Base-by-base conservation (phyloP, 2,113 vertebrate genomes). In the Phodopus roborovskii region DNA sequence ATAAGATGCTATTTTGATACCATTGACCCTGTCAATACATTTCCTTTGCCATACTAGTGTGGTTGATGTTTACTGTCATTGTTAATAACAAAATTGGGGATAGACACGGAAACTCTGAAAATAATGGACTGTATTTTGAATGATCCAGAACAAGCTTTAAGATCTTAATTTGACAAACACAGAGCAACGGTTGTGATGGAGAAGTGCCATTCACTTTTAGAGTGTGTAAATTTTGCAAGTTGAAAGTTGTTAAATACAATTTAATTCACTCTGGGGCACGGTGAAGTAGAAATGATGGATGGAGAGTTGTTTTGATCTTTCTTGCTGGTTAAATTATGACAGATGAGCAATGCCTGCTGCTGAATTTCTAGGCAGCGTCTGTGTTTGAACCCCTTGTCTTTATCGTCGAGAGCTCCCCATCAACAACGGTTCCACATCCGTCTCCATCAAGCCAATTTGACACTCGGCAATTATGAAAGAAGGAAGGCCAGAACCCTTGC, bases 321-420 rank as follows among this genome's bases (percentile, higher is more conserved):
- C 98, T 98, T 97, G 98, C 98, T 98, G 98, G 98, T 98, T 98
- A 98, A 98, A 98, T 98, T 98, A 98, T 99, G 99, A 99, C 98
- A 98, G 98, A 99, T 99, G 99, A 99, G 98, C 98, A 98, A 98
- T 96, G 96, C 98, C 98, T 95, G 95, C 97, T 97, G 97, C 90
- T 94, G 94, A 98, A 98, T 98, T 98, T 97, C 97, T 97, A 98
- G 97, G 92, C 97, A 97, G 90, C 95, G 95, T 98, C 97, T 96
- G 95, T 97, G 95, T 98, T 98, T 98, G 98, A 97, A 98, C 98
- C 83, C 92, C 94, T 86, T 95, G 97, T 97, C 97, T 98, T 98
- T 98, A 98, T 98, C 95, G 98, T 98, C 95, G 98, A 98, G 98
- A 98, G 98, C 97, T 98, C 97, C 97, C 98, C 98, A 97, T 98